Base-by-base conservation (phyloP, 2,888 invertebrate species). In the Dynastes grantii region DNA sequence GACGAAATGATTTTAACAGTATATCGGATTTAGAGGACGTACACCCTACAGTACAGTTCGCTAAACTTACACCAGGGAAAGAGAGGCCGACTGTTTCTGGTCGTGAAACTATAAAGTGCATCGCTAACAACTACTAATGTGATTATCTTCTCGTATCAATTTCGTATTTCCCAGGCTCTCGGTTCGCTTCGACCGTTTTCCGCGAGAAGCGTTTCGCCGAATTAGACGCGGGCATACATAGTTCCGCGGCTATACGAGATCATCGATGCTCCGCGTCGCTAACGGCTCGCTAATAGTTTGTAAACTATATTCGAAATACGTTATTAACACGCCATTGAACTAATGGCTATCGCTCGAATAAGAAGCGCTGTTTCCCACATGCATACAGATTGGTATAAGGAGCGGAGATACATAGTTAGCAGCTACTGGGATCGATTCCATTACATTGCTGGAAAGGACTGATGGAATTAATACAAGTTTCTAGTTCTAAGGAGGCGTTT, bases 281-380 rank as follows among this genome's bases (percentile, higher is more conserved):
- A 68, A 68, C 68, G 37, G 58, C 27, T 8, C 81, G 85, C 85
- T 87, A 85, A 86, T 88, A 87, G 87, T 87, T 87, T 83, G 84
- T 84, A 83, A 88, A 88, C 87, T 87, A 87, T 87, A 87, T 87
- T 86, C 86, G 85, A 86, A 87, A 87, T 87, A 85, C 85, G 85
- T 88, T 88, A 87, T 86, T 87, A 87, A 87, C 87, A 85, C 86
- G 84, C 87, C 88, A 88, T 88, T 88, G 87, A 87, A 84, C 86
- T 87, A 87, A 87, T 85, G 58, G 73, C 73, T 53, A 37, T 22
- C 58, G 58, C 55, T 45, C 32, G 70, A 70, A 70, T 64, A 32
- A 67, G 49, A 45, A 49, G 49, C 67, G 63, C 55, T 8, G n/a
- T 49, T 67, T 45, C 22, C 49, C 67, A 27, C 67, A 67, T 67